Base-by-base conservation (phyloP, 2,888 invertebrate species). In the Odontothrips loti region DNA sequence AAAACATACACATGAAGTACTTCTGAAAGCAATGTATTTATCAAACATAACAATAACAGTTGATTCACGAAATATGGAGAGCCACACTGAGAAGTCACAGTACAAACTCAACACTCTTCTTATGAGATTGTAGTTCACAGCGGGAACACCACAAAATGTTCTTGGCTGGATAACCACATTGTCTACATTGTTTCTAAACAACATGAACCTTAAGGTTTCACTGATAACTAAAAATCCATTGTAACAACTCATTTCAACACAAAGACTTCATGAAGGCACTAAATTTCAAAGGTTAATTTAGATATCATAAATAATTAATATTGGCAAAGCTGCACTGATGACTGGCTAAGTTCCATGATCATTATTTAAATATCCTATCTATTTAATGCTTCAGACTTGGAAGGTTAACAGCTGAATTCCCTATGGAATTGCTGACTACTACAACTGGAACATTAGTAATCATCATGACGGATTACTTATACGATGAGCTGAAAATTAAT, bases 381-480 rank as follows among this genome's bases (percentile, higher is more conserved):
- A 58, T 15, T 58, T 58, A n/a, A 58, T 58, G 58, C 58, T 0
- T 58, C 58, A 58, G 58, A 17, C 58, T 58, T 58, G 6, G n/a
- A 58, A 15, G 58, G n/a, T 15, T 58, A 58, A 23, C 27, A 1
- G 68, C 68, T 75, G 9, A 75, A 23, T 75, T 12, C 9, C 12
- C 23, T 12, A 27, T 23, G 23, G 23, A 27, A 75, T 27, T 27
- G 27, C 68, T 75, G 10, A 20, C 27, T n/a, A 34, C 48, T 79
- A 79, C n/a, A 34, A 34, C 15, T 29, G 29, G 79, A 4, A 4
- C 27, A 75, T 23, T 47, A 15, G 15, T 51, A 51, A 29, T n/a
- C n/a, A 58, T 80, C 27, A 87, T 88, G 88, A 88, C 85, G 88
- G 87, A 80, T 87, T 86, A 82, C 87, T 88, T 48, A 88, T 87